Conservation (phyloP, 2,888 invertebrate genomes). For the Eueremaeus valkanovi region DNA sequence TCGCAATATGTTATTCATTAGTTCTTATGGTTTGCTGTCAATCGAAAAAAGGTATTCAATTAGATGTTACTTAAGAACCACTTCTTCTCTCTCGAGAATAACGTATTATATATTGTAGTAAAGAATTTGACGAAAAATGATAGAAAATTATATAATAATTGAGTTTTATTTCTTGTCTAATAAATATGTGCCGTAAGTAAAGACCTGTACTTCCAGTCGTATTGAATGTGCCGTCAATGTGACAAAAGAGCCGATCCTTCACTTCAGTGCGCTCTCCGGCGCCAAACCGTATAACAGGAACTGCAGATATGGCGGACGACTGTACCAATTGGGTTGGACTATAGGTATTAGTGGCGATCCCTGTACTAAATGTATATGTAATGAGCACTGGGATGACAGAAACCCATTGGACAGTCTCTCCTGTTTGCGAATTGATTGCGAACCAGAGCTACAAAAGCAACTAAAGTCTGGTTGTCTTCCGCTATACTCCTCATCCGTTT, state of each 20-base stretch:
- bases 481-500: neutral
- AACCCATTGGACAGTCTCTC: neutral
- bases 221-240: neutral
- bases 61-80: neutral
- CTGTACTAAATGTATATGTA: neutral
- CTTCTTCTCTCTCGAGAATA: too few species aligned
- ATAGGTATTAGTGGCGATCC: neutral
- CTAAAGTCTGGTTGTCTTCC: conserved; percentile 15
- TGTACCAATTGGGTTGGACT: conserved; percentile 20
- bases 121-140: too few species aligned
- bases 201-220: conserved; percentile 26
- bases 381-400: conserved; percentile 21
- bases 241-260: neutral
- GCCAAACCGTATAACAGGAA: neutral
- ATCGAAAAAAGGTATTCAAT: neutral
- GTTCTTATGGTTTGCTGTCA: neutral
- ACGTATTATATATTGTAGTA: too few species aligned
- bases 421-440: neutral
- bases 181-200: neutral
- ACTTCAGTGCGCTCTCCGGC: neutral
- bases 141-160: too few species aligned
- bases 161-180: too few species aligned
- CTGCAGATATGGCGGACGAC: conserved; percentile 7
- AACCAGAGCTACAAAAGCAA: neutral
- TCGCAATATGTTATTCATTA: neutral